A percentile compares a stretch with the other conserved stretches of the same genome.
Conservation (phyloP, 2,797 vertebrate genomes). For the Pagetopsis macropterus region DNA sequence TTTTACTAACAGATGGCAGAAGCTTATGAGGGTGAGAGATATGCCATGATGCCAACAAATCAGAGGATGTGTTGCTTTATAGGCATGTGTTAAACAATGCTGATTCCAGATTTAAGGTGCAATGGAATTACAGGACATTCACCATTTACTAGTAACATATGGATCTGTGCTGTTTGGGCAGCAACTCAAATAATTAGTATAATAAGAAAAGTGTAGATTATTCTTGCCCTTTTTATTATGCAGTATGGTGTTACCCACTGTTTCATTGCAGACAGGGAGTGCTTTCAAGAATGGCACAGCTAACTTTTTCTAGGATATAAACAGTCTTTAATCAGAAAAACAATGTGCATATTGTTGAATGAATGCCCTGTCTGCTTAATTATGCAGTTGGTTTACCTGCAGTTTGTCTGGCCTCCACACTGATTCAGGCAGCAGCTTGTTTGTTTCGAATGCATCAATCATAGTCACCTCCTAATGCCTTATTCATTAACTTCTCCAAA, state of each 20-base stretch:
- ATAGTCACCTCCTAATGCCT: constrained; percentile 82
- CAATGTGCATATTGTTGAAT: constrained; percentile 48
- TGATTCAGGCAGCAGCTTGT: constrained; percentile 62
- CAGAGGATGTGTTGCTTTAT: neutral
- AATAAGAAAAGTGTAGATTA: neutral
- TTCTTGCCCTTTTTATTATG: neutral
- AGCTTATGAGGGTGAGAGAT: neutral
- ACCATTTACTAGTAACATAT: neutral
- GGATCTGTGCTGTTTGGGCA: too few relatives aligned
- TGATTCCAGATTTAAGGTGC: neutral
- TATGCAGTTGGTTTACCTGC: constrained; percentile 59
- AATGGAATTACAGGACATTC: constrained; percentile 1
- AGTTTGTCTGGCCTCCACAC: constrained; percentile 54
- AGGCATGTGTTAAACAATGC: neutral
- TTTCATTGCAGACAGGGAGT: neutral
- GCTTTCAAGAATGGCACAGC: neutral
- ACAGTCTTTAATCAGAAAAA: constrained; percentile 33
- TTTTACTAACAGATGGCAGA: neutral
- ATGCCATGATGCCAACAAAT: neutral
- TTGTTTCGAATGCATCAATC: constrained; percentile 82
- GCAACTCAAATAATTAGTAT: too few relatives aligned
- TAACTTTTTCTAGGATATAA: constrained; percentile 8
- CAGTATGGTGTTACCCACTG: neutral
- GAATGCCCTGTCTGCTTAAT: constrained; percentile 33
- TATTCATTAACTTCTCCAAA: constrained; percentile 84